These are phyloP conservation scores for Myodes glareolus DNA, from an alignment of 2,113 vertebrate genomes.

Conservation along the genomic window DNA sequence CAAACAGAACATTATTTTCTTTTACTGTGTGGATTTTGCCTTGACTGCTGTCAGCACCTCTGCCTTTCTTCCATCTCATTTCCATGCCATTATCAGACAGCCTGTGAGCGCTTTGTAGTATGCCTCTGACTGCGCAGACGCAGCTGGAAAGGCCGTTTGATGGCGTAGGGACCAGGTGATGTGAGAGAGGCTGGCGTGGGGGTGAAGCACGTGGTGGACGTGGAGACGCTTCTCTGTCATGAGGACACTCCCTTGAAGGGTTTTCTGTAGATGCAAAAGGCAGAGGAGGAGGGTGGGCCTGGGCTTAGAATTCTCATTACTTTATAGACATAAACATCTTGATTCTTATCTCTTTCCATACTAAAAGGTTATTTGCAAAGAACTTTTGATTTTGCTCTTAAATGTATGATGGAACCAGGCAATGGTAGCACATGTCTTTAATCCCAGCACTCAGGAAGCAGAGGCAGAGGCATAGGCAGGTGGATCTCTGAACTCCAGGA, in stretches of 20 bases:
- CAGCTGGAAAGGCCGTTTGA: not conserved
- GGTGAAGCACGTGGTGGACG: not conserved
- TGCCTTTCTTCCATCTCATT: not conserved
- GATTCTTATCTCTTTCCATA: conserved; percentile 10
- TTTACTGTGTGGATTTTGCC: not conserved
- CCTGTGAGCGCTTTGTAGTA: not conserved
- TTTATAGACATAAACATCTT: not conserved
- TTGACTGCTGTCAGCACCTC: not conserved
- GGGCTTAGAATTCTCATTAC: not conserved
- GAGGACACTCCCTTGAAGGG: not conserved
- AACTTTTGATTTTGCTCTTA: conserved; percentile 26
- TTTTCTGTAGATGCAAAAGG: not conserved
- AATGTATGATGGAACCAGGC: not conserved
- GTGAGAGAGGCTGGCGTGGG: not conserved
- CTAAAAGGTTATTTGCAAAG: conserved; percentile 32
- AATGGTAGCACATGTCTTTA: not conserved
- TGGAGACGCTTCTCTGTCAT: not conserved
- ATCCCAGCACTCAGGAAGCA: too few species aligned
- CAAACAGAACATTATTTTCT: not conserved
- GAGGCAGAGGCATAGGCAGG: not conserved
- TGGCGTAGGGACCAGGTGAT: not conserved
- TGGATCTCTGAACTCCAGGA: not conserved
- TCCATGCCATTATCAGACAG: not conserved
- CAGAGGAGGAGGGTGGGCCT: not conserved
- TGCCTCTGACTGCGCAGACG: not conserved